Evolutionary conservation across 2,888 invertebrate genomes (phyloP), one percentile per base, ranked within the genome.

Genomic region (Cactoblastis cactorum): DNA sequence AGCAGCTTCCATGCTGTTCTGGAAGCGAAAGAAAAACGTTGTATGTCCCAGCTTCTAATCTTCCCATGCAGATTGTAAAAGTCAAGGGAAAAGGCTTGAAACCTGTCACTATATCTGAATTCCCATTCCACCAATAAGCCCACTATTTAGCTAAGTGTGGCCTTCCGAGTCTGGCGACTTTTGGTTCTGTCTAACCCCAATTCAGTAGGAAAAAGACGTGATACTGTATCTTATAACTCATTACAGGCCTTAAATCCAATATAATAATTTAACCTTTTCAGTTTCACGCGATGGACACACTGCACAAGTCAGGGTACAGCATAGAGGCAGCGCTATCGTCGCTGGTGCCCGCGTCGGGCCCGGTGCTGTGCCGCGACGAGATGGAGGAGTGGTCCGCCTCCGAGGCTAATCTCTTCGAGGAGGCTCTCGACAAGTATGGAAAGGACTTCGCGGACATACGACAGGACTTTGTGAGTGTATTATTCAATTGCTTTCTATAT

Each of bases 301-400:
- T 98, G 65, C 98, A 98, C 91, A 95, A 96, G 81, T 96, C 97
- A 72, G 92, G 92, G 54, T 99, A 99, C 88, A 96, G 98, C 82
- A 92, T 98, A 79, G 95, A 97, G 63, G 92, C 94, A 71, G 96
- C 98, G 53, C 94, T 98, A 82, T 95, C 96, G 69, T 96, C 97
- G 51, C 92, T 99, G 70, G 98, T 98, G 76, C 98, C 98, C 53
- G 94, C 95, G 61, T 96, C 96, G 62, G 98, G 98, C 12, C 99
- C 99, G 17, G 97, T 98, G 67, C 92, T 99, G 62, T 97, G 97
- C 86, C 93, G 98, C 63, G 99, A 99, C 91, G 99, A 99, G 91
- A 98, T 99, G 96, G 99, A 99, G 90, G 99, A 99, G 89, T 99
- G 99, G 99, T 98, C 98, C 66, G 98, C 99, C 38, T 97, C 98